These are phyloP conservation scores for Drosophila ogumai DNA, from an alignment of 1,140 invertebrate genomes.

Conservation along the genomic window DNA sequence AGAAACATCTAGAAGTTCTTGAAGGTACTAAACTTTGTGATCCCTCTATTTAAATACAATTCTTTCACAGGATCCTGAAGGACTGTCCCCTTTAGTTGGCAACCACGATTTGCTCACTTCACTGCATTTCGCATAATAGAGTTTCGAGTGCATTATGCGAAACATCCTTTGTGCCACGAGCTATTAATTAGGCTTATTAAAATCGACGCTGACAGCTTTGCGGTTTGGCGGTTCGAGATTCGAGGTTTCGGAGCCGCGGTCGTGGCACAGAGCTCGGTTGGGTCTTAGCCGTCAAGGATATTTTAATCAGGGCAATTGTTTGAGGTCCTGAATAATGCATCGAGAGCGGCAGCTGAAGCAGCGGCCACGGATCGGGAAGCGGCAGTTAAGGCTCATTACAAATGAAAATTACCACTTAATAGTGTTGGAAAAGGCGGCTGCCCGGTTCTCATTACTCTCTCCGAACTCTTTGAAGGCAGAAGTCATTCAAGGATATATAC, in stretches of 20 bases:
- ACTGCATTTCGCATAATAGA: slow-evolving; percentile 35
- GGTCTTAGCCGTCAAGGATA: slow-evolving; percentile 61
- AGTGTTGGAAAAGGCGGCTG: slow-evolving; percentile 54
- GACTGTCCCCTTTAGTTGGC: neutral
- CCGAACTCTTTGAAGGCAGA: slow-evolving; percentile 46
- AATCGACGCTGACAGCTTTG: slow-evolving; percentile 69
- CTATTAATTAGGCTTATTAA: slow-evolving; percentile 82
- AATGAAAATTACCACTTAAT: slow-evolving; percentile 82
- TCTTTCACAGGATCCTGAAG: neutral
- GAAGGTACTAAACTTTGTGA: neutral
- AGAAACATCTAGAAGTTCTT: neutral
- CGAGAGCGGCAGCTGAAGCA: slow-evolving; percentile 2
- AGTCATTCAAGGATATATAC: slow-evolving; percentile 60
- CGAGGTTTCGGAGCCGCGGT: slow-evolving; percentile 28
- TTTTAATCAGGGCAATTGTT: slow-evolving; percentile 82
- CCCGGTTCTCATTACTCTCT: slow-evolving; percentile 36
- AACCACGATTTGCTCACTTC: slow-evolving; percentile 3
- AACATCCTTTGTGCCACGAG: slow-evolving; percentile 43
- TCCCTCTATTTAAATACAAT: neutral
- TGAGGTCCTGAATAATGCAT: slow-evolving; percentile 66
- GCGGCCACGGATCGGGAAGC: slow-evolving; percentile 4
- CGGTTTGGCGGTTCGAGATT: slow-evolving; percentile 48
- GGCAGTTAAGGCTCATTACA: slow-evolving; percentile 66
- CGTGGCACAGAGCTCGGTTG: neutral
- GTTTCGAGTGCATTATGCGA: slow-evolving; percentile 47